These are phyloP conservation scores for Strix aluco DNA, from an alignment of 2,113 vertebrate species.

Conservation along the genomic window DNA sequence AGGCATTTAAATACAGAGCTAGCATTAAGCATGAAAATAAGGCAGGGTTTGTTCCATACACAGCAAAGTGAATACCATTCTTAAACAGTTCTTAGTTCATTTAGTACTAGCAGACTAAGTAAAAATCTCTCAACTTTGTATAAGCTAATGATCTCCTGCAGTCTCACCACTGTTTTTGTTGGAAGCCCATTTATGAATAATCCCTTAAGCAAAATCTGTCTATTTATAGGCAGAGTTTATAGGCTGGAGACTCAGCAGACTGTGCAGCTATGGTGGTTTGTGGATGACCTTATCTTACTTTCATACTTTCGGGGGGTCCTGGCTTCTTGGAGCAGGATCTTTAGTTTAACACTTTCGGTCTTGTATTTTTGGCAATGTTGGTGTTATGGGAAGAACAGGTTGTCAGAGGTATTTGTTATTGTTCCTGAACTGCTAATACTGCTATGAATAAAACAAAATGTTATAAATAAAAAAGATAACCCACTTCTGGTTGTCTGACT, in stretches of 20 bases:
- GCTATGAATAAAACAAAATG: not conserved
- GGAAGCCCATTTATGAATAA: slow-evolving; percentile 19
- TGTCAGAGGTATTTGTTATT: not conserved
- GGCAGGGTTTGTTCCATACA: slow-evolving; percentile 18
- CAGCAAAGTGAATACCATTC: not conserved
- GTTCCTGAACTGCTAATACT: not conserved
- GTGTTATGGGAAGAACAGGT: not conserved
- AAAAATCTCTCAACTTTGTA: not conserved
- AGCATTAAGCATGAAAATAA: slow-evolving; percentile 42
- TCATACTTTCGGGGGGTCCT: not conserved
- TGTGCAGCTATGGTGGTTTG: not conserved
- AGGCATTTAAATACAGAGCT: slow-evolving; percentile 35
- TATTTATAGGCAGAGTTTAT: not conserved
- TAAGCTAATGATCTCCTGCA: not conserved
- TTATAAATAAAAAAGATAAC: not conserved
- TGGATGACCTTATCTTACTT: not conserved
- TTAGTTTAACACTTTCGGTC: not conserved
- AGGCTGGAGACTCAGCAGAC: not conserved
- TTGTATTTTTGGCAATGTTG: not conserved
- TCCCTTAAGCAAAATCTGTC: not conserved
- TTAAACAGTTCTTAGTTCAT: not conserved
- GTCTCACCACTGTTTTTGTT: slow-evolving; percentile 8
- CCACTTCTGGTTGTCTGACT: not conserved
- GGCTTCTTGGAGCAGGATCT: not conserved
- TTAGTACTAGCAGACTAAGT: not conserved